Evolutionary conservation across 64 coral and sea anemone species (phyloP).

Genomic region (Pocillopora damicornis): DNA sequence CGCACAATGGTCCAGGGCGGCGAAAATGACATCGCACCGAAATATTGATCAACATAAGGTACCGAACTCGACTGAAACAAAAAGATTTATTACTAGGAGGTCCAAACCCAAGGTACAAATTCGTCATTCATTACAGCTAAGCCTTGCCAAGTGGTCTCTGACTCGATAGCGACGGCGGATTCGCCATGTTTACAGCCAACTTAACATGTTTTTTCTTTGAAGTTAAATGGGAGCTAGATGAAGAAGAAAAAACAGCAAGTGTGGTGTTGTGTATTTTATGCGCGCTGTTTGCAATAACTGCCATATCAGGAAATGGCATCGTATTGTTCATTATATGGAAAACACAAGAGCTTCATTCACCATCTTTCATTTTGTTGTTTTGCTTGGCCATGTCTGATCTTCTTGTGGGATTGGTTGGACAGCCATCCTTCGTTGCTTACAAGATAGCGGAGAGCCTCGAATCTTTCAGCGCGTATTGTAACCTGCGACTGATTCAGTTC

Average conservation of each 20-base stretch:
- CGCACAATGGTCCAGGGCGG: too few species aligned
- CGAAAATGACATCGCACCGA: too few species aligned
- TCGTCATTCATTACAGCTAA: too few species aligned
- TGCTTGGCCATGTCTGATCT: slow-evolving; percentile 50
- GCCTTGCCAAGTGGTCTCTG: too few species aligned
- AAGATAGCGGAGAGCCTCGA: slow-evolving; percentile 42
- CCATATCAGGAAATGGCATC: not conserved
- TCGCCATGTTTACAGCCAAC: not conserved
- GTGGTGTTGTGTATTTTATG: not conserved
- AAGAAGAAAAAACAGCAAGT: not conserved
- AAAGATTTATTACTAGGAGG: too few species aligned
- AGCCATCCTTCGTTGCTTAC: slow-evolving; percentile 43
- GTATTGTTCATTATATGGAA: slow-evolving; percentile 29
- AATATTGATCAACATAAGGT: too few species aligned
- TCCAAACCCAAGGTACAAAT: too few species aligned
- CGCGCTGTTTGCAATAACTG: not conserved
- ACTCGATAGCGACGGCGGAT: too few species aligned
- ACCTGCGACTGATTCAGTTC: slow-evolving; percentile 13
- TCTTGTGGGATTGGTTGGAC: slow-evolving; percentile 40
- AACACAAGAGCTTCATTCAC: slow-evolving; percentile 20
- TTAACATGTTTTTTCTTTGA: not conserved
- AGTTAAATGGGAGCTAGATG: not conserved
- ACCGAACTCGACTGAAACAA: too few species aligned
- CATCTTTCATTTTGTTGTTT: slow-evolving; percentile 45
- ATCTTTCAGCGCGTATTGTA: slow-evolving; percentile 29